Base-by-base conservation (phyloP, 2,888 invertebrate genomes). In the Lasioglossum oenotherae region DNA sequence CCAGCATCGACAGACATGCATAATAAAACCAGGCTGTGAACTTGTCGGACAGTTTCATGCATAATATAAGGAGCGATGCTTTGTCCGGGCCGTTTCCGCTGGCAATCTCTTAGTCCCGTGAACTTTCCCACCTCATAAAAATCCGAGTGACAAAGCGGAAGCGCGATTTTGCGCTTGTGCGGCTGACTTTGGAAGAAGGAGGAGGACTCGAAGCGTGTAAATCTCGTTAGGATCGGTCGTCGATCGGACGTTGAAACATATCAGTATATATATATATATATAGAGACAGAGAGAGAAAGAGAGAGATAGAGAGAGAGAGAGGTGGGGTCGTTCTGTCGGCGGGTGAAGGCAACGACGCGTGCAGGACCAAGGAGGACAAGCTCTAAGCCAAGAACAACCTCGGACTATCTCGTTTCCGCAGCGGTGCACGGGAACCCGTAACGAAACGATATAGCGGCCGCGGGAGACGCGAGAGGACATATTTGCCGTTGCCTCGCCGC, bases 331-430 rank as follows among this genome's bases (percentile, higher is more conserved):
- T 53, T 53, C 16, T 16, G 60, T 31, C 16, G 1, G 16, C 27
- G 1, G 14, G 60, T 1, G 27, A 27, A 69, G 6, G 8, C 78
- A 86, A 41, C 38, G 81, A 74, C 38, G 81, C 86, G 81, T 74
- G 64, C 60, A 27, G 27, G 60, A 60, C 60, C 60, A 14, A 53
- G 60, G 60, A 60, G 60, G 60, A 60, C 60, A 60, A 60, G 35
- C 46, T 35, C 10, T 53, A 71, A 46, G 53, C 53, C 76, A 67
- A 67, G 69, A 53, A 74, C 49, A 69, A 74, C 19, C 60, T 27
- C 57, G 84, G 85, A 84, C 93, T 94, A 94, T 94, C 94, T 92
- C 92, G 92, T 94, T 94, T 94, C 94, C 94, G 91, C 94, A 94
- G 93, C 91, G 92, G 86, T 93, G 93, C 92, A 90, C 94, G 92